phyloP scores from a whole-genome alignment of 2,888 invertebrate genomes.

The Drosophila melanosoma region DNA sequence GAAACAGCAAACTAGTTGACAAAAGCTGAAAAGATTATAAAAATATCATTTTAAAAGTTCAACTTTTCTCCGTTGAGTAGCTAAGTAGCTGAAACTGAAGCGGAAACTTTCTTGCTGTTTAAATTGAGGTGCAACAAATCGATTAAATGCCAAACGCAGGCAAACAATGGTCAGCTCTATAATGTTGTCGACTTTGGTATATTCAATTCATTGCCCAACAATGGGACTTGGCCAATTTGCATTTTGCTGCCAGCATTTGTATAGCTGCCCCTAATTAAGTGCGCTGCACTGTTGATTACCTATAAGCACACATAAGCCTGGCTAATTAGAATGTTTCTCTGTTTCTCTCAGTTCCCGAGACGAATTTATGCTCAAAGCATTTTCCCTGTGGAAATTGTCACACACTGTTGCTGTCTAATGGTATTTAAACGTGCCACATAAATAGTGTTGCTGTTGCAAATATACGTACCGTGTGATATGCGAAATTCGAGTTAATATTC shows the following conservation, averaged over 20 bases:
- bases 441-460: conserved; percentile 7
- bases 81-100: conserved; percentile 4
- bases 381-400: conserved; percentile 8
- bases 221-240: conserved; percentile 12
- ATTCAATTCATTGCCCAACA: conserved; percentile 19
- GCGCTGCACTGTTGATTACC: conserved; percentile 14
- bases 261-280: conserved; percentile 31
- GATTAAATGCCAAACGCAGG: conserved; percentile 19
- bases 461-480: background rate
- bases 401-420: conserved; percentile 23
- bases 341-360: background rate
- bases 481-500: background rate
- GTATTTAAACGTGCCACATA: conserved; percentile 32
- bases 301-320: conserved; percentile 8
- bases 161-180: conserved; percentile 8
- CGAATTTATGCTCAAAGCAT: conserved; percentile 7
- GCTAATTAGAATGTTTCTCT: background rate
- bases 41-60: conserved; percentile 26
- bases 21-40: conserved; percentile 33
- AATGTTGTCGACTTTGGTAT: conserved; percentile 10
- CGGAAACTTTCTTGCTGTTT: conserved; percentile 17
- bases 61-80: conserved; percentile 8
- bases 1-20: conserved; percentile 16
- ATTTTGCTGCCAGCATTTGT: conserved; percentile 19
- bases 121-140: conserved; percentile 27